Conservation (phyloP, 2,797 vertebrate genomes). For the Phaenicophaeus curvirostris region DNA sequence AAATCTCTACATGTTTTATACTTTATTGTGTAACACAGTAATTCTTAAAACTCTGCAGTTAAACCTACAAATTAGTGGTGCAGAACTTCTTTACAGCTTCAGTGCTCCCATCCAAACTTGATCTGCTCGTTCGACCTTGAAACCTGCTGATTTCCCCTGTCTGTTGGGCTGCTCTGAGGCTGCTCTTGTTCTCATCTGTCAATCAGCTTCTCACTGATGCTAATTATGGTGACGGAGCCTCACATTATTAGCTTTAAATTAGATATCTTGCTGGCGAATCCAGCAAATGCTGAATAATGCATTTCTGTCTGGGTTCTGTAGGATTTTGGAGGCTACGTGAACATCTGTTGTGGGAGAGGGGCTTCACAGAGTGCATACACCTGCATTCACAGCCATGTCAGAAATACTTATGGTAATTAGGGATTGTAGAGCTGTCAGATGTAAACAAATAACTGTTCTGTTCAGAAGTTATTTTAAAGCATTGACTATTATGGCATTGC, state of each 20-base stretch:
- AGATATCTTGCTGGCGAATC: background rate
- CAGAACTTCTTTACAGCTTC: background rate
- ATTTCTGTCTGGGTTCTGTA: background rate
- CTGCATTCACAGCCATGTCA: background rate
- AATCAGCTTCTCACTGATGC: background rate
- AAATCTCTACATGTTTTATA: background rate
- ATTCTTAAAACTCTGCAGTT: background rate
- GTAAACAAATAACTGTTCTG: background rate
- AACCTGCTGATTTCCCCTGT: accelerated
- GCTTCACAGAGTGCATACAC: background rate
- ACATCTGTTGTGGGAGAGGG: background rate
- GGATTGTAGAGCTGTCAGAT: background rate
- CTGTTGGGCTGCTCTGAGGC: accelerated
- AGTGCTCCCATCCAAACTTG: background rate
- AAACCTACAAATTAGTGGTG: background rate
- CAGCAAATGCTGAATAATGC: background rate
- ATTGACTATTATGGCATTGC: background rate
- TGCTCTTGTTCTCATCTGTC: background rate
- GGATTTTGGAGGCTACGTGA: background rate
- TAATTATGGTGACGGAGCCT: background rate
- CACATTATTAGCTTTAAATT: background rate
- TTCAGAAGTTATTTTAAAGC: background rate
- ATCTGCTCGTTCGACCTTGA: background rate
- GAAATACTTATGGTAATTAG: background rate
- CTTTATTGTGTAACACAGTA: background rate